Evolutionary conservation across 1,140 invertebrate genomes (phyloP).

Genomic region (Ceratina australensis): DNA sequence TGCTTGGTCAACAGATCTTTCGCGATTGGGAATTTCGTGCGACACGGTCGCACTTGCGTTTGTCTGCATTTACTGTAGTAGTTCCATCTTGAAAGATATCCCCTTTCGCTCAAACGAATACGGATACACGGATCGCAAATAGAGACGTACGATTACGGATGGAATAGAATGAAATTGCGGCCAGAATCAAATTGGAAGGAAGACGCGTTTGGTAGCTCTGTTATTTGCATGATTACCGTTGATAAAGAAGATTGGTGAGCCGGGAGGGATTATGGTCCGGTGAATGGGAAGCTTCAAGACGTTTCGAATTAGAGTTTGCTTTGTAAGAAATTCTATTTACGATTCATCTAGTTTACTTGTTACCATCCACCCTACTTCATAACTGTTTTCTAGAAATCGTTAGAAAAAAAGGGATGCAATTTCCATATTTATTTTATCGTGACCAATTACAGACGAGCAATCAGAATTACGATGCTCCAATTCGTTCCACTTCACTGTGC

Average conservation of each 20-base stretch:
- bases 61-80: background rate
- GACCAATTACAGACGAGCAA: too few species aligned
- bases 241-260: background rate
- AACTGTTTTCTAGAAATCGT: background rate
- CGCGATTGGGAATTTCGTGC: background rate
- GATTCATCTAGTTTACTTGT: background rate
- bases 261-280: background rate
- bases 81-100: background rate
- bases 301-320: background rate
- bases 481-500: too few species aligned
- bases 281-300: background rate
- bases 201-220: background rate
- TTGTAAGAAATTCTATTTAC: background rate
- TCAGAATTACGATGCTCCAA: too few species aligned
- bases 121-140: background rate
- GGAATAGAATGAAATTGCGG: background rate
- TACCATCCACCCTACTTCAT: background rate
- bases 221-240: conserved; percentile 9
- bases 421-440: too few species aligned
- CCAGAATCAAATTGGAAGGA: background rate
- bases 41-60: background rate
- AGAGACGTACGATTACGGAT: background rate
- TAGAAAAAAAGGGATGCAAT: too few species aligned
- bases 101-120: background rate
- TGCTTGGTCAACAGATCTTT: background rate